A percentile compares a stretch with the other conserved stretches of the same genome.
Conservation (phyloP, 2,797 vertebrate species). For the Clarias laeviceps region DNA sequence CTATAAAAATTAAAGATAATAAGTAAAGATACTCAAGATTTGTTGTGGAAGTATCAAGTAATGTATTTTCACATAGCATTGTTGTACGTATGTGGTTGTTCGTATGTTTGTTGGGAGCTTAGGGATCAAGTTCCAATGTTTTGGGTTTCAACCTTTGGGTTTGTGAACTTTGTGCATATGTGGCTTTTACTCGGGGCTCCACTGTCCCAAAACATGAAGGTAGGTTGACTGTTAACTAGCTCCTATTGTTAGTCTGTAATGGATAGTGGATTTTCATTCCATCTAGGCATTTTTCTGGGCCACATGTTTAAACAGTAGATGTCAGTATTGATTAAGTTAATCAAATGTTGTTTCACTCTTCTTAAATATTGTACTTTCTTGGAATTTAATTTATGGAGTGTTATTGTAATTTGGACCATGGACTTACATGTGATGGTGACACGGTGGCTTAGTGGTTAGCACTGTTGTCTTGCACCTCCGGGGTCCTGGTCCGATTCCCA, state of each 20-base stretch:
- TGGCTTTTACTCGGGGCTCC: not conserved
- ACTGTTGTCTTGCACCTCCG: too few species aligned
- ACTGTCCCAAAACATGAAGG: not conserved
- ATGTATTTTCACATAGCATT: not conserved
- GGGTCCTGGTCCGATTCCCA: too few species aligned
- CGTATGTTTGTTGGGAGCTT: not conserved
- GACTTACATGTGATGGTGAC: too few species aligned
- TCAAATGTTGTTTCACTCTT: not conserved
- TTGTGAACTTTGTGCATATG: not conserved
- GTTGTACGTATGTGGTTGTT: not conserved
- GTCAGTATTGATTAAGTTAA: slow-evolving; percentile 27
- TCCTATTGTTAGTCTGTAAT: not conserved
- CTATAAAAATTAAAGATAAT: slow-evolving; percentile 7
- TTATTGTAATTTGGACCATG: not conserved
- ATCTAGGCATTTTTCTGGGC: not conserved
- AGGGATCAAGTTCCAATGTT: not conserved
- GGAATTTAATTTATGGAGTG: not conserved
- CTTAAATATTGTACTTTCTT: not conserved
- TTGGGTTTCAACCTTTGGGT: not conserved
- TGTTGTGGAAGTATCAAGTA: not conserved
- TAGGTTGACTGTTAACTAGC: not conserved
- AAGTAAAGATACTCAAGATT: slow-evolving; percentile 7
- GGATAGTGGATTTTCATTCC: not conserved
- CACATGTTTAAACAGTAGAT: slow-evolving; percentile 29
- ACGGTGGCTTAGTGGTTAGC: too few species aligned